Base-by-base conservation (phyloP, 2,797 vertebrate genomes). In the Acrossocheilus wenchowensis region DNA sequence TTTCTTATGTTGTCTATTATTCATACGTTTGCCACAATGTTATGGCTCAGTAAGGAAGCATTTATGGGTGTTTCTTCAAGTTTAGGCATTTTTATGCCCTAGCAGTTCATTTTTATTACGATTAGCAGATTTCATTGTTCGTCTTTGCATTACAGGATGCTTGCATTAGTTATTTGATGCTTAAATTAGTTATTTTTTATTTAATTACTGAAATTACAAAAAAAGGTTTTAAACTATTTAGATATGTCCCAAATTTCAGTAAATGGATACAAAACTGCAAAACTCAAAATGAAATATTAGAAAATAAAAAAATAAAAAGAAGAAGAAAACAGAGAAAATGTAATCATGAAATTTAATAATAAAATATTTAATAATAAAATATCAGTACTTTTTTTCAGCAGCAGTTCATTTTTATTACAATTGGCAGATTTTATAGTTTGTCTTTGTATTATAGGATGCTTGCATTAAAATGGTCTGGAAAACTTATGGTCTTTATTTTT, bases 71-170 rank as follows among this genome's bases (percentile, higher is more conserved):
- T 21, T 83, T 74, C 26, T 72, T 39, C 4, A 19, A 23, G 21
- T 57, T 78, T 19, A 39, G 77, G 77, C 34, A 60, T 23, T 78
- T 78, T 6, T 79, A 62, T 79, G 57, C 19, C 57, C 57, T 15
- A 39, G 21, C 21, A 43, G 57, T 43, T 43, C 14, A 62, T 43
- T 79, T 43, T 17, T 78, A 62, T 43, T 43, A 43, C 14, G 43
- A 17, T 17, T 41, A 60, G 54, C 12, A n/a, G 36, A 78, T 41
- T 57, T n/a, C 36, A 60, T 10, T 39, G 11, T 41, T 23, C 39
- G 12, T n/a, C 21, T 60, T 60, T 78, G 52, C 52, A 60, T 78
- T 57, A n/a, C 2, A 36, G 19, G 5, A 69, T 41, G 12, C 15
- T 34, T 68, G 15, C 14, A 62, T 26, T 62, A 54, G 19, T 54